Conservation (phyloP, 2,888 invertebrate genomes). For the Tipula vernalis region DNA sequence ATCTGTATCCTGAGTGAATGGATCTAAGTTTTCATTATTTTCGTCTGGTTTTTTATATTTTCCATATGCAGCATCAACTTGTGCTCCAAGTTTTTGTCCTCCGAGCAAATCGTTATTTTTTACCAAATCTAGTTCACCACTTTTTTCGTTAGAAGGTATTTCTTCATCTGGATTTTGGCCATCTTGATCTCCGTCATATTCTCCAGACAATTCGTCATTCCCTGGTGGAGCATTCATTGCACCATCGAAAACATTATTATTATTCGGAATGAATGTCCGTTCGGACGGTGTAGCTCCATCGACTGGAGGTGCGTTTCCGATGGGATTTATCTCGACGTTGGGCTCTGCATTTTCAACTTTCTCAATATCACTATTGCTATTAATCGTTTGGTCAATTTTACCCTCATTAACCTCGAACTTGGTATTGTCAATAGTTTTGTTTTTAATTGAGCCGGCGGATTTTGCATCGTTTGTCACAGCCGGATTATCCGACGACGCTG, state of each 20-base stretch:
- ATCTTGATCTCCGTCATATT: not conserved
- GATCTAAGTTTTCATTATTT: slow-evolving; percentile 16
- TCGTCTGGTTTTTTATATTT: not conserved
- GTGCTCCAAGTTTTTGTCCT: not conserved
- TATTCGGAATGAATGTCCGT: not conserved
- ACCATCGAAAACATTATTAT: not conserved
- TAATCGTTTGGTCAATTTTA: not conserved
- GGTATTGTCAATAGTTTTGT: not conserved
- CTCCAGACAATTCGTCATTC: not conserved
- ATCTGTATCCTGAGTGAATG: slow-evolving; percentile 38
- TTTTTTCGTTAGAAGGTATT: not conserved
- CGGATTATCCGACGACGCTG: not conserved
- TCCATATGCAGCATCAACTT: not conserved
- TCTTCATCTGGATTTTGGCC: not conserved
- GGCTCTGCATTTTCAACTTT: not conserved
- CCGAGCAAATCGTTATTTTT: not conserved
- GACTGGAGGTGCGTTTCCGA: not conserved
- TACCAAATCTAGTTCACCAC: not conserved
- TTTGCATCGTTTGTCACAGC: not conserved
- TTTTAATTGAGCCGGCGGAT: not conserved
- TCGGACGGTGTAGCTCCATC: not conserved
- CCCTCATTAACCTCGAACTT: not conserved
- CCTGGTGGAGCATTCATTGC: not conserved
- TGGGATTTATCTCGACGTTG: not conserved
- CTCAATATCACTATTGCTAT: not conserved